phyloP scores from a whole-genome alignment of 2,113 vertebrate species.

The Pungitius pungitius region DNA sequence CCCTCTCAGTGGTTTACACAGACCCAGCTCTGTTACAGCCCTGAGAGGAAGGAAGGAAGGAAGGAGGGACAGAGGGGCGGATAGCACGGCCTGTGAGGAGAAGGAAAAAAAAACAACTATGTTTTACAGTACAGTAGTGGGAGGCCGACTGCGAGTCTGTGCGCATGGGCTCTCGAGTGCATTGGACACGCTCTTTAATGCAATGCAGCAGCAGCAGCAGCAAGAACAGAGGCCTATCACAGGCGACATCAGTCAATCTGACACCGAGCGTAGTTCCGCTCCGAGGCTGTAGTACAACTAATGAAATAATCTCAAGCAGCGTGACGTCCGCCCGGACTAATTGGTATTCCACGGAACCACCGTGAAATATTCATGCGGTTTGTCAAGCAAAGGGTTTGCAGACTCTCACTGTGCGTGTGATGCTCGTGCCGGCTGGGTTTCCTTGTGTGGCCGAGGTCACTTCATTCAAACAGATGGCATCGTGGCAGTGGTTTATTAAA shows the following conservation, averaged over 20 bases:
- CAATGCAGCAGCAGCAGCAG: slow-evolving; percentile 54
- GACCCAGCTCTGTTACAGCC: slow-evolving; percentile 67
- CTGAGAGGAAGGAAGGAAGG: slow-evolving; percentile 40
- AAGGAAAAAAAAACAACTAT: slow-evolving; percentile 33
- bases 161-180: slow-evolving; percentile 15
- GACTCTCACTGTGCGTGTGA: slow-evolving; percentile 30
- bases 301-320: slow-evolving; percentile 44
- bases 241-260: slow-evolving; percentile 64
- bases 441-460: slow-evolving; percentile 58
- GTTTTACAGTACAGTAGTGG: slow-evolving; percentile 42
- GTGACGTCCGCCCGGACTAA: slow-evolving; percentile 41
- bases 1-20: slow-evolving; percentile 56
- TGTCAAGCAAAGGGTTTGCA: slow-evolving; percentile 55
- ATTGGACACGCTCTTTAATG: slow-evolving; percentile 54
- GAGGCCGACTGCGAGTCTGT: slow-evolving; percentile 25
- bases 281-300: slow-evolving; percentile 26
- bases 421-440: slow-evolving; percentile 60
- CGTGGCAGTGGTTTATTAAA: slow-evolving; percentile 65
- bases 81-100: slow-evolving; percentile 61
- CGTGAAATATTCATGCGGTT: slow-evolving; percentile 66
- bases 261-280: slow-evolving; percentile 36
- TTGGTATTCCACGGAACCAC: slow-evolving; percentile 51
- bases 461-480: slow-evolving; percentile 70
- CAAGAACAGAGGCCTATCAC: slow-evolving; percentile 51
- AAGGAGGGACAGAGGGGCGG: slow-evolving; percentile 53